Percentiles rank a stretch among this genome's conserved stretches.
Evolutionary conservation across 1,140 invertebrate genomes (phyloP).

Genomic region (Apis laboriosa): DNA sequence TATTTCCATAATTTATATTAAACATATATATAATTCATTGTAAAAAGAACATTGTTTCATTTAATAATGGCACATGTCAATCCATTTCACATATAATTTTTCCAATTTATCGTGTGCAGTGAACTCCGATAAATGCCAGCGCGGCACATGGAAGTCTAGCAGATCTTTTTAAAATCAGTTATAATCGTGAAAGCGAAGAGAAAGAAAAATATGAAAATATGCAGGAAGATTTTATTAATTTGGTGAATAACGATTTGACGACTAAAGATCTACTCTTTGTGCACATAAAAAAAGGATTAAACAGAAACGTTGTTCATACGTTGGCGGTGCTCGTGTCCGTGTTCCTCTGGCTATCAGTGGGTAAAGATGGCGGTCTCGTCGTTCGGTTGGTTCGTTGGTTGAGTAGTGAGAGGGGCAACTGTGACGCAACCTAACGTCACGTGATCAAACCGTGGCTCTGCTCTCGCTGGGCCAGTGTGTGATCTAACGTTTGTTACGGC

Average conservation of each 20-base stretch:
- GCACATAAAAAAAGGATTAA: background rate
- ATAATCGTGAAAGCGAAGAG: background rate
- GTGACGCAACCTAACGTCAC: constrained; percentile 71
- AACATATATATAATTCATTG: background rate
- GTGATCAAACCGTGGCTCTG: constrained; percentile 74
- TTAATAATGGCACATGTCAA: background rate
- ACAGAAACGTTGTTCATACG: constrained; percentile 47
- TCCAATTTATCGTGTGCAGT: background rate
- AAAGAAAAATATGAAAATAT: background rate
- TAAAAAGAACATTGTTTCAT: background rate
- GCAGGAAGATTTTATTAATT: background rate
- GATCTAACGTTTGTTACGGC: constrained; percentile 79
- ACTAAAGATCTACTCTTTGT: background rate
- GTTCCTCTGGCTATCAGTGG: constrained; percentile 57
- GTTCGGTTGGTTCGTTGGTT: constrained; percentile 59
- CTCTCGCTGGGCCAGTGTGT: constrained; percentile 78
- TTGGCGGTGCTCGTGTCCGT: constrained; percentile 56
- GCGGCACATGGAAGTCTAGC: constrained; percentile 8
- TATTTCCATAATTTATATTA: background rate
- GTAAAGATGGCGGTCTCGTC: constrained; percentile 75
- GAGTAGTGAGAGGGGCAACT: constrained; percentile 61
- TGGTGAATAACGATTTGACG: background rate
- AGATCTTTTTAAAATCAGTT: background rate
- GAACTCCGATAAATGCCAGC: constrained; percentile 11
- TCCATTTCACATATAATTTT: background rate